These are phyloP conservation scores for Brachyistius frenatus DNA, from an alignment of 2,113 vertebrate genomes.

Conservation along the genomic window DNA sequence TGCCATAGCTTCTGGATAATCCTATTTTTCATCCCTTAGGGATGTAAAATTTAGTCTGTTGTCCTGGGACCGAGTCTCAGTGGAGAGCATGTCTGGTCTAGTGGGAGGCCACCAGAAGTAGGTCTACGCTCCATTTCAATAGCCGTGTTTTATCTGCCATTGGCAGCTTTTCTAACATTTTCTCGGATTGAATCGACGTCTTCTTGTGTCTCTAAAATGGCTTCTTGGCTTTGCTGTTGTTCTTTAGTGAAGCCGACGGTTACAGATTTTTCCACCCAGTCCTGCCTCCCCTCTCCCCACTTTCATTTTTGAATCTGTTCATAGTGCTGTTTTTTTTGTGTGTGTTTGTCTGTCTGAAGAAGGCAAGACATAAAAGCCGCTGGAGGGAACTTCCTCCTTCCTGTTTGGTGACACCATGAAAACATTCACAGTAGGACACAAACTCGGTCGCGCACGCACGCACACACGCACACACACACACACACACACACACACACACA, in stretches of 20 bases:
- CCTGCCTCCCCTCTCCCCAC: background rate
- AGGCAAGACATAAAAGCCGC: conserved; percentile 44
- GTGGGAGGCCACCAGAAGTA: conserved; percentile 47
- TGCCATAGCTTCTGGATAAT: conserved; percentile 29
- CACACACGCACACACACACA: background rate
- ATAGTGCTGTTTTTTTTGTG: conserved; percentile 32
- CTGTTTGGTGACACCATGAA: conserved; percentile 65
- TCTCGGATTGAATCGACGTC: background rate
- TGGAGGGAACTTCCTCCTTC: conserved; percentile 73
- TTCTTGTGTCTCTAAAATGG: conserved; percentile 7
- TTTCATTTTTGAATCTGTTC: conserved; percentile 36
- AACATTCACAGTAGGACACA: conserved; percentile 56
- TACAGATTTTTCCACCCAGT: conserved; percentile 8
- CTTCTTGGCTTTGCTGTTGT: conserved; percentile 16
- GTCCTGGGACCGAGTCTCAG: conserved; percentile 48
- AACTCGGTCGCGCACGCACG: background rate
- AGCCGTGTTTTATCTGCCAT: background rate
- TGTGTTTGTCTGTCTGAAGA: background rate
- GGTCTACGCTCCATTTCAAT: conserved; percentile 57
- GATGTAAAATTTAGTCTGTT: conserved; percentile 24
- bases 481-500: conserved; percentile 11
- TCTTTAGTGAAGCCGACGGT: conserved; percentile 16
- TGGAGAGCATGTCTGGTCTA: conserved; percentile 35
- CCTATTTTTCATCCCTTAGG: conserved; percentile 26
- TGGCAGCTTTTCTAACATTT: conserved; percentile 34